Evolutionary conservation across 2,888 invertebrate species (phyloP).

Genomic region (Scaptomyza cyrtandrae): DNA sequence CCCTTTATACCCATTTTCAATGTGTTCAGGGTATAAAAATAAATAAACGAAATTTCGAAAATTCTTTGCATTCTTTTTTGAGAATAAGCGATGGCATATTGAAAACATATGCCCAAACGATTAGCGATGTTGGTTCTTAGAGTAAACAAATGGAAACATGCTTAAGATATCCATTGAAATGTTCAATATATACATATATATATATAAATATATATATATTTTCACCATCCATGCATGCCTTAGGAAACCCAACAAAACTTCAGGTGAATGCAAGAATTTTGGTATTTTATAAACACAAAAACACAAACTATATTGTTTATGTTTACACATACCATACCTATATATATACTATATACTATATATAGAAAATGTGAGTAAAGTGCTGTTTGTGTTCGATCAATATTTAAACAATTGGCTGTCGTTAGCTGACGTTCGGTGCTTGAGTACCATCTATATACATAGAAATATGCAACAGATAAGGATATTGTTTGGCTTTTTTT

Average conservation of each 20-base stretch:
- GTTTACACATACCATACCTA: constrained; percentile 2
- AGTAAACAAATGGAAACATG: no score
- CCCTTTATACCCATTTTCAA: no score
- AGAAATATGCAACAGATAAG: constrained; percentile 44
- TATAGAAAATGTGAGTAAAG: constrained; percentile 15
- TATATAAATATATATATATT: no score
- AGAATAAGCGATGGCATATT: constrained; percentile 29
- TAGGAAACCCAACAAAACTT: no score
- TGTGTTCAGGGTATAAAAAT: no score
- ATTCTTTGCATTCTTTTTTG: constrained; percentile 47
- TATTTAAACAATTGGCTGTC: constrained; percentile 40
- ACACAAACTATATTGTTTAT: background rate
- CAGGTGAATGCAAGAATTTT: background rate
- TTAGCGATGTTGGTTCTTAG: constrained; percentile 1
- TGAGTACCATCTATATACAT: constrained; percentile 21
- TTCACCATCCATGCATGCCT: no score
- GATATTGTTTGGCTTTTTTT: constrained; percentile 1
- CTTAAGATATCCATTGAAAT: no score
- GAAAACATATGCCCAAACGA: constrained; percentile 36
- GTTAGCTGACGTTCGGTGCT: constrained; percentile 19
- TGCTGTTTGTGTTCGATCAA: constrained; percentile 35
- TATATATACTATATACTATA: constrained; percentile 5
- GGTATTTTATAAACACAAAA: background rate
- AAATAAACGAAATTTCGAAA: background rate
- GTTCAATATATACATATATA: no score